Conservation (phyloP, 2,888 invertebrate species). For the Siphonodentalium dalli region DNA sequence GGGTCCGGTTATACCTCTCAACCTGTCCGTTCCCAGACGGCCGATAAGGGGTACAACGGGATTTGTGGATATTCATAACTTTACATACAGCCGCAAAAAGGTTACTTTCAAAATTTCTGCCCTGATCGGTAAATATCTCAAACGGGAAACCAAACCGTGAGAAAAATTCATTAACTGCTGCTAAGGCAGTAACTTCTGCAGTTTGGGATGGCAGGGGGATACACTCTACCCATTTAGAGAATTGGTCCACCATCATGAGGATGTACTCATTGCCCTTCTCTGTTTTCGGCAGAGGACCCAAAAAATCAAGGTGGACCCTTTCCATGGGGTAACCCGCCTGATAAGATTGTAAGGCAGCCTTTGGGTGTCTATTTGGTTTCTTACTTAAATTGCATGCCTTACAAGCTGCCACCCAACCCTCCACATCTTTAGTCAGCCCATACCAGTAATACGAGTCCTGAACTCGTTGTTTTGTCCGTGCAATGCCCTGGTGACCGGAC, state of each 20-base stretch:
- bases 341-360: constrained; percentile 70
- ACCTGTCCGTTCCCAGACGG: constrained; percentile 15
- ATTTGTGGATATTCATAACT: constrained; percentile 9
- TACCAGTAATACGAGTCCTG: constrained; percentile 4
- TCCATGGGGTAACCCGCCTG: constrained; percentile 73
- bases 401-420: not conserved
- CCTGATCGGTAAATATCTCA: constrained; percentile 11
- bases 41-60: constrained; percentile 11
- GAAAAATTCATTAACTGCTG: constrained; percentile 10
- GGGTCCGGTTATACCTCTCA: constrained; percentile 5
- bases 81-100: constrained; percentile 6
- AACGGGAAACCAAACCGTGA: constrained; percentile 9
- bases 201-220: not conserved
- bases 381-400: not conserved
- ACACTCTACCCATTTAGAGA: constrained; percentile 7
- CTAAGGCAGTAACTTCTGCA: too few relatives aligned
- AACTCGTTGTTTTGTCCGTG: not conserved
- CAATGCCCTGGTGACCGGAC: constrained; percentile 12
- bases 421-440: not conserved
- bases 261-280: constrained; percentile 11
- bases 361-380: not conserved
- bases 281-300: constrained; percentile 15
- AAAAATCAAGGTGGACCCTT: constrained; percentile 15
- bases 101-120: constrained; percentile 15
- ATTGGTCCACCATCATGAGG: constrained; percentile 16